Percentiles rank a stretch among this genome's conserved stretches.
Evolutionary conservation across 2,113 vertebrate species (phyloP).

Genomic region (Chaetops frenatus): DNA sequence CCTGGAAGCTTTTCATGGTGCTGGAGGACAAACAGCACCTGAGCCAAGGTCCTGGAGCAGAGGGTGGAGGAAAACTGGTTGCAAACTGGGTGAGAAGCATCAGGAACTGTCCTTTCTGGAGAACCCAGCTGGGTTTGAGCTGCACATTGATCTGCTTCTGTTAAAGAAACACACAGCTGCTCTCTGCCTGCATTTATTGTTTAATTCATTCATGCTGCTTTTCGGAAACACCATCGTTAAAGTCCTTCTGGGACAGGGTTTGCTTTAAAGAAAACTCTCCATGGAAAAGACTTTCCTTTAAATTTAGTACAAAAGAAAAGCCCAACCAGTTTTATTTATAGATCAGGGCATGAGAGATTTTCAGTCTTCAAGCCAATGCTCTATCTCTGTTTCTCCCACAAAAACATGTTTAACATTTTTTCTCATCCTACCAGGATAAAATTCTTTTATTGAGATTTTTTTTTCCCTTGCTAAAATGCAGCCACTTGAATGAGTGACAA

Average conservation of each 20-base stretch:
- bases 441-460: not conserved
- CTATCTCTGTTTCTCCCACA: slow-evolving; percentile 37
- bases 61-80: not conserved
- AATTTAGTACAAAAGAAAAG: slow-evolving; percentile 58
- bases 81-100: not conserved
- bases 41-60: not conserved
- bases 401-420: slow-evolving; percentile 35
- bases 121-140: fast-evolving
- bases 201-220: slow-evolving; percentile 62
- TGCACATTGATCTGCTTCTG: not conserved
- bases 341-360: slow-evolving; percentile 54
- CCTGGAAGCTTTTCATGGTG: not conserved
- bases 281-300: slow-evolving; percentile 41
- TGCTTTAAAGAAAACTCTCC: slow-evolving; percentile 40
- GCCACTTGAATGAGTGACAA: not conserved
- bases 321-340: slow-evolving; percentile 58
- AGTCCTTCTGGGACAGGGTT: slow-evolving; percentile 41
- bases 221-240: slow-evolving; percentile 32
- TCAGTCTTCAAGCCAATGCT: not conserved
- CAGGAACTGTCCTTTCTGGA: not conserved
- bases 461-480: not conserved
- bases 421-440: slow-evolving; percentile 20
- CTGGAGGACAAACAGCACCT: not conserved
- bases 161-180: slow-evolving; percentile 15
- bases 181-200: not conserved